phyloP scores from a whole-genome alignment of 1,140 invertebrate species.

The Anastrepha ludens region DNA sequence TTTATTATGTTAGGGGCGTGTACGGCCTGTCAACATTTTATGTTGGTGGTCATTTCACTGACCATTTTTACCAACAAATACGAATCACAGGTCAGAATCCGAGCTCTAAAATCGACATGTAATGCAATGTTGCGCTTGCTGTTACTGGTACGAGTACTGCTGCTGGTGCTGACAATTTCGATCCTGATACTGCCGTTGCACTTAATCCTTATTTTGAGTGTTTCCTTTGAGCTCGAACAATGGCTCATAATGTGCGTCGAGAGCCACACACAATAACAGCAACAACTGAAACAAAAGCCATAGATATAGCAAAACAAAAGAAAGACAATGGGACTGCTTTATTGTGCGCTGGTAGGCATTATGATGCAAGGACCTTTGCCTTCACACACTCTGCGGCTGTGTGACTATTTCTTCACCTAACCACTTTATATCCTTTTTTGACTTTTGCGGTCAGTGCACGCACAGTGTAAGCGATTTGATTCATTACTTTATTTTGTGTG shows the following conservation, averaged over 20 bases:
- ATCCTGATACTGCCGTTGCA: neutral
- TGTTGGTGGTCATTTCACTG: slow-evolving; percentile 67
- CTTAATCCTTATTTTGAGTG: slow-evolving; percentile 50
- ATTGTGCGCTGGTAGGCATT: slow-evolving; percentile 66
- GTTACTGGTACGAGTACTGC: too few relatives aligned
- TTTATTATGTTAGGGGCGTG: slow-evolving; percentile 71
- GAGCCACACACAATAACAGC: neutral
- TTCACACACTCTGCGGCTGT: neutral
- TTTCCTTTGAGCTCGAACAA: slow-evolving; percentile 47
- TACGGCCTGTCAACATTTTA: slow-evolving; percentile 72
- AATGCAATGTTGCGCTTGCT: slow-evolving; percentile 18
- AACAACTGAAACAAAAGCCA: slow-evolving; percentile 38
- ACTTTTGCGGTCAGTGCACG: slow-evolving; percentile 58
- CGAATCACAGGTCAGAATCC: too few relatives aligned
- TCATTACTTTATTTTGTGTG: slow-evolving; percentile 69
- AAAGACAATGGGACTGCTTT: slow-evolving; percentile 3
- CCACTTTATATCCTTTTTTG: slow-evolving; percentile 58
- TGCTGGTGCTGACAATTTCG: neutral
- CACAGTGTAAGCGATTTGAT: slow-evolving; percentile 59
- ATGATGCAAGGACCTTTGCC: slow-evolving; percentile 64
- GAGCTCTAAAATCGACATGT: too few relatives aligned
- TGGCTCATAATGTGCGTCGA: slow-evolving; percentile 29
- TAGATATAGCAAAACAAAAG: slow-evolving; percentile 3
- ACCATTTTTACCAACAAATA: slow-evolving; percentile 19
- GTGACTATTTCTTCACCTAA: slow-evolving; percentile 27